phyloP scores from a whole-genome alignment of 2,888 invertebrate genomes.

The Choreutis nemorana region DNA sequence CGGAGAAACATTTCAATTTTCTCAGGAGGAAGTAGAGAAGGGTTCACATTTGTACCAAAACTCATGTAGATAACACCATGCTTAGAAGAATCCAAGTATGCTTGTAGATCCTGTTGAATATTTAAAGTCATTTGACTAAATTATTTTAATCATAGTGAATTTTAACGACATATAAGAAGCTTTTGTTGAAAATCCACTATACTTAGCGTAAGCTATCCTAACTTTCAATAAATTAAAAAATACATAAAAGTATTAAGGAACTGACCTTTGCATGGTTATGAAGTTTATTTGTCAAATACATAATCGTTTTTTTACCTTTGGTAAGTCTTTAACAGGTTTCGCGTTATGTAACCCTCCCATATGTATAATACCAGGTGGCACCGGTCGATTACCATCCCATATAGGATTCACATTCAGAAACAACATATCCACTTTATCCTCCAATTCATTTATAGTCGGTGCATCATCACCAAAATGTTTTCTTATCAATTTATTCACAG shows the following conservation, averaged over 20 bases:
- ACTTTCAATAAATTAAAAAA: not conserved
- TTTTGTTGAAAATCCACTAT: no score
- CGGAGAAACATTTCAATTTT: constrained; percentile 13
- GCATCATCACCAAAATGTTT: constrained; percentile 8
- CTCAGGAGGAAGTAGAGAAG: constrained; percentile 14
- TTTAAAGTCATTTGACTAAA: no score
- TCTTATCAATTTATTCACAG: constrained; percentile 4
- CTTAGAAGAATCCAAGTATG: constrained; percentile 16
- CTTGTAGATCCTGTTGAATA: constrained; percentile 14
- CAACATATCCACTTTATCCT: constrained; percentile 26
- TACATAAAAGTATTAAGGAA: not conserved
- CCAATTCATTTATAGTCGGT: constrained; percentile 15
- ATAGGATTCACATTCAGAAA: constrained; percentile 39
- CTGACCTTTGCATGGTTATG: no score
- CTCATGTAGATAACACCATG: constrained; percentile 24
- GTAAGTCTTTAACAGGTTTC: constrained; percentile 28
- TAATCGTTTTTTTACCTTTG: constrained; percentile 29
- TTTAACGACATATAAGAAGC: not conserved
- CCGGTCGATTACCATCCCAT: constrained; percentile 29
- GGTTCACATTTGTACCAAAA: constrained; percentile 20
- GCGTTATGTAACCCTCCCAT: constrained; percentile 40
- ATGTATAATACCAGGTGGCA: constrained; percentile 31
- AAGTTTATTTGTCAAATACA: no score
- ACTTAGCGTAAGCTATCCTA: no score
- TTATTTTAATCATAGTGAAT: no score